Base-by-base conservation (phyloP, 2,888 invertebrate species). In the Labia minor region DNA sequence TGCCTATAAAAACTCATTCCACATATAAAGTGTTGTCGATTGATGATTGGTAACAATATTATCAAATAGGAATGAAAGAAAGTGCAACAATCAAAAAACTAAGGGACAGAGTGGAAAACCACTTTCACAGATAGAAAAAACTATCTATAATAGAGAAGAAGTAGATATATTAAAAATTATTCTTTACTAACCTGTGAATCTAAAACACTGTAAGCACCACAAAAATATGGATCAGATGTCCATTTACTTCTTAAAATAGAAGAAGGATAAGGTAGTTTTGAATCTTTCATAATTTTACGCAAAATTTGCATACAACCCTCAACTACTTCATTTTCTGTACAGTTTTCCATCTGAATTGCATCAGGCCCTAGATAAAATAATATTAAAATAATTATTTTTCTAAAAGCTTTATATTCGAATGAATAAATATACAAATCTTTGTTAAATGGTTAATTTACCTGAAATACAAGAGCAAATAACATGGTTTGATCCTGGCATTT, bases 121-220 rank as follows among this genome's bases (percentile, higher is more conserved):
- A 33, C 33, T 8, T 8, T 33, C 33, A 33, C 33, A 33, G 11
- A 33, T 33, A 8, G 11, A 33, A 11, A 33, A 11, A 33, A 33
- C 6, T 11, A n/a, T n/a, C n/a, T n/a, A n/a, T n/a, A n/a, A n/a
- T n/a, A n/a, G n/a, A n/a, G n/a, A n/a, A n/a, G n/a, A n/a, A n/a
- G n/a, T n/a, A n/a, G n/a, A n/a, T n/a, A n/a, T n/a, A n/a, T n/a
- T n/a, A 33, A 33, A 33, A 33, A 33, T 33, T n/a, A n/a, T n/a
- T n/a, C n/a, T 33, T 33, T 33, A 33, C 33, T 8, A 33, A 33
- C 33, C 33, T 81, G 80, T 70, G 85, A 80, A 62, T 85, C 82
- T 81, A 89, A 84, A 74, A 87, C 89, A 65, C 87, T 88, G 73
- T 87, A 87, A 0, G 90, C 81, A 0, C 91, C 91, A 64, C 86